Evolutionary conservation across 2,113 vertebrate species (phyloP).

Genomic region (Otolemur garnettii): DNA sequence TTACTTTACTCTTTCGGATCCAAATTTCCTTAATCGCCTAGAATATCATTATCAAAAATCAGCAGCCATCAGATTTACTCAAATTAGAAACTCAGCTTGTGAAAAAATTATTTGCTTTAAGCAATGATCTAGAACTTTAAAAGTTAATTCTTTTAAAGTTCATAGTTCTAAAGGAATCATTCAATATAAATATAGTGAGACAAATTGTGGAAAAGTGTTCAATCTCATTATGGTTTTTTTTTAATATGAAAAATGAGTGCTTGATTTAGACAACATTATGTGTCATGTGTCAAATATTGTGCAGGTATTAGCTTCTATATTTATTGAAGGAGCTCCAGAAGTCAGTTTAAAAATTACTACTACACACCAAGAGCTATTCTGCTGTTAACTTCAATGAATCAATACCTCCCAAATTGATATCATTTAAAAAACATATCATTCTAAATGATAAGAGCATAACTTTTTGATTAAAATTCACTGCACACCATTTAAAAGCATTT

Average conservation of each 20-base stretch:
- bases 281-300: conserved; percentile 45
- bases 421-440: conserved; percentile 69
- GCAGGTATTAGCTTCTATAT: background rate
- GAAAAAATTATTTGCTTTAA: conserved; percentile 66
- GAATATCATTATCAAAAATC: conserved; percentile 25
- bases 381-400: background rate
- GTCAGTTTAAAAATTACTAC: background rate
- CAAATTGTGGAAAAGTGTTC: background rate
- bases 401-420: background rate
- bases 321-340: conserved; percentile 14
- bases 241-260: background rate
- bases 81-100: conserved; percentile 34
- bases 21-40: conserved; percentile 32
- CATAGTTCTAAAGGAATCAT: conserved; percentile 59
- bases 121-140: conserved; percentile 42
- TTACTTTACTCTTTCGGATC: conserved; percentile 16
- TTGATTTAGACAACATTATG: conserved; percentile 50
- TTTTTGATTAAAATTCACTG: conserved; percentile 78
- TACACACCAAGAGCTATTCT: background rate
- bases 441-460: conserved; percentile 60
- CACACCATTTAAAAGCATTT: conserved; percentile 68
- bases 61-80: background rate
- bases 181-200: background rate
- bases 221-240: background rate
- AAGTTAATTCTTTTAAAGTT: conserved; percentile 6